Base-by-base conservation (phyloP, 2,888 invertebrate species). In the Pristionchus fissidentatus region DNA sequence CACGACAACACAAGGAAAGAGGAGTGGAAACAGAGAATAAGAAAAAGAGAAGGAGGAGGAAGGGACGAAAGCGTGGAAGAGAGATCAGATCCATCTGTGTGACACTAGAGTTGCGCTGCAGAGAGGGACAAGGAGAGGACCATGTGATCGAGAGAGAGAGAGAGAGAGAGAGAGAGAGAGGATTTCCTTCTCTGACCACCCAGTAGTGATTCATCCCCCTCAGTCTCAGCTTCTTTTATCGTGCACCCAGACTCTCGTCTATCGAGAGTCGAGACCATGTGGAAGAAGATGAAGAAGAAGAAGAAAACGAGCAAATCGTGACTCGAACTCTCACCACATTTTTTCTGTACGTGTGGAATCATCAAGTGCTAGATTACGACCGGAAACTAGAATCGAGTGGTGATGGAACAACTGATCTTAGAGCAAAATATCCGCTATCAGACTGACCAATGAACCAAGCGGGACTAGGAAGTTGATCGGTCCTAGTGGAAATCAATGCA, bases 281-380 rank as follows among this genome's bases (percentile, higher is more conserved):
- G 62, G 62, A 66, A 22, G 62, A 15, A 19, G 32, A 32, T 22
- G 38, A n/a, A 26, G n/a, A 41, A 62, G 62, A 70, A 41, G 3
- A 7, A 8, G 43, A 26, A n/a, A n/a, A n/a, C n/a, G n/a, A n/a
- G n/a, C n/a, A n/a, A n/a, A 41, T 41, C 41, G 70, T 41, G 43
- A 70, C 43, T 70, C 70, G 70, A 70, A 70, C 70, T 70, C 70
- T 43, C 22, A 41, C 70, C 43, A 35, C 26, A 41, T 70, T 43
- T 57, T 60, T 70, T 32, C 41, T 22, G 38, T 70, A 70, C 70
- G 70, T 70, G 41, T 43, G 70, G 70, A 70, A 70, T n/a, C n/a
- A n/a, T n/a, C n/a, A n/a, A n/a, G n/a, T n/a, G n/a, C n/a, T n/a
- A n/a, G n/a, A n/a, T n/a, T n/a, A n/a, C n/a, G n/a, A n/a, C n/a